These are phyloP conservation scores for Lasioglossum villosulum DNA, from an alignment of 2,888 invertebrate species.

Conservation along the genomic window DNA sequence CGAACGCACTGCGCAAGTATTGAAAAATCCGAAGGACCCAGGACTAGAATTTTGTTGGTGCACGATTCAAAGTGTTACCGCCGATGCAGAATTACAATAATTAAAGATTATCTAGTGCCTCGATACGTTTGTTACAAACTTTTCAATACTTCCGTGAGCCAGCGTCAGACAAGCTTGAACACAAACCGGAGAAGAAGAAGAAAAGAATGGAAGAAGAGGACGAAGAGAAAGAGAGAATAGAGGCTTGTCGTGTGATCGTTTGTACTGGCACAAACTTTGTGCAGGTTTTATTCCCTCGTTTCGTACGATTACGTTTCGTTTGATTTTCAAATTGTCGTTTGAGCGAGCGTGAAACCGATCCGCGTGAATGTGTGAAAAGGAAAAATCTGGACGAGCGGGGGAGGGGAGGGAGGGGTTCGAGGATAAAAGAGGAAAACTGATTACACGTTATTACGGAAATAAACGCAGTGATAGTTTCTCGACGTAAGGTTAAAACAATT, in stretches of 20 bases:
- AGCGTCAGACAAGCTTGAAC: not conserved
- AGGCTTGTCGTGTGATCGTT: constrained; percentile 16
- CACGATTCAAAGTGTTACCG: no score
- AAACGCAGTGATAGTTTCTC: constrained; percentile 82
- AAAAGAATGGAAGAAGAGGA: not conserved
- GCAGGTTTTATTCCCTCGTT: constrained; percentile 37
- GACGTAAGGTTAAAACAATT: constrained; percentile 67
- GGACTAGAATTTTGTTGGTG: not conserved
- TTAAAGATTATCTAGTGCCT: no score
- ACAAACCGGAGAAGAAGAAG: not conserved
- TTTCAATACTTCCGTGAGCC: not conserved
- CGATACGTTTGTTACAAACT: not conserved
- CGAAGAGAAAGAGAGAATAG: not conserved
- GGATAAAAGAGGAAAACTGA: constrained; percentile 55
- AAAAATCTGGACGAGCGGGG: constrained; percentile 61
- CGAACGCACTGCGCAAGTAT: not conserved
- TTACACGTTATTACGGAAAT: constrained; percentile 78
- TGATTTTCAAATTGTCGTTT: constrained; percentile 12
- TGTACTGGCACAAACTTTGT: constrained; percentile 34
- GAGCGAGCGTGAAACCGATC: constrained; percentile 41
- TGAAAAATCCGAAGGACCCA: not conserved
- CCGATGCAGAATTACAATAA: no score
- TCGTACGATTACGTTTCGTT: not conserved
- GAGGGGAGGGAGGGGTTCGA: constrained; percentile 49
- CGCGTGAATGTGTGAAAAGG: constrained; percentile 57